Percentiles rank a stretch among this genome's conserved stretches.
phyloP scores from a whole-genome alignment of 2,797 vertebrate genomes.

The Sylvia borin region DNA sequence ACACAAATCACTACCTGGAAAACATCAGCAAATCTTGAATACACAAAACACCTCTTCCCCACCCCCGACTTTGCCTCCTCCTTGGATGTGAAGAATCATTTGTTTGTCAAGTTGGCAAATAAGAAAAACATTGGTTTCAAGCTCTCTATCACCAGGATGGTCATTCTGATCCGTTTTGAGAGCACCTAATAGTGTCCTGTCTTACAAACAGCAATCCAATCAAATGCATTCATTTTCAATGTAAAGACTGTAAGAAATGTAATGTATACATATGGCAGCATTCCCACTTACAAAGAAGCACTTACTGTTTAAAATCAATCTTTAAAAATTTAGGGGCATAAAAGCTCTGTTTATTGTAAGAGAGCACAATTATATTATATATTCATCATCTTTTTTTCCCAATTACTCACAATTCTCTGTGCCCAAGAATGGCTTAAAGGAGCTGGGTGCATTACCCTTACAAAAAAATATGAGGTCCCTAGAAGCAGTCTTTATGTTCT shows the following conservation, averaged over 20 bases:
- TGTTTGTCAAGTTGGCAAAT: neutral
- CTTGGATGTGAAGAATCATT: neutral
- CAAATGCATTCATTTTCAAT: neutral
- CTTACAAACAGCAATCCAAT: neutral
- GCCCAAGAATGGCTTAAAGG: neutral
- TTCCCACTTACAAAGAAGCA: neutral
- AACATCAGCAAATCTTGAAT: neutral
- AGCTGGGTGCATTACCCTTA: neutral
- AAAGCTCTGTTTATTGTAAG: neutral
- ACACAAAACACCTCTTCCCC: neutral
- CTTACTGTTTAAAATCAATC: neutral
- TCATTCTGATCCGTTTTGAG: neutral
- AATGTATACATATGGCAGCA: neutral
- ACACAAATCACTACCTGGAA: neutral
- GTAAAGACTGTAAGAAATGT: neutral
- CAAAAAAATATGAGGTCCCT: neutral
- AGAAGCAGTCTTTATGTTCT: neutral
- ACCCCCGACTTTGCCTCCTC: neutral
- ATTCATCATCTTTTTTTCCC: neutral
- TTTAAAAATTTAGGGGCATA: neutral
- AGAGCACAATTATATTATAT: neutral
- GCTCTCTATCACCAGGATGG: neutral
- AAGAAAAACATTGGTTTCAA: neutral
- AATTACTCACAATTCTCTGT: neutral
- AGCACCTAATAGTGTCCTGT: neutral